Base-by-base conservation (phyloP, 2,113 vertebrate species). In the Oreotrochilus melanogaster region DNA sequence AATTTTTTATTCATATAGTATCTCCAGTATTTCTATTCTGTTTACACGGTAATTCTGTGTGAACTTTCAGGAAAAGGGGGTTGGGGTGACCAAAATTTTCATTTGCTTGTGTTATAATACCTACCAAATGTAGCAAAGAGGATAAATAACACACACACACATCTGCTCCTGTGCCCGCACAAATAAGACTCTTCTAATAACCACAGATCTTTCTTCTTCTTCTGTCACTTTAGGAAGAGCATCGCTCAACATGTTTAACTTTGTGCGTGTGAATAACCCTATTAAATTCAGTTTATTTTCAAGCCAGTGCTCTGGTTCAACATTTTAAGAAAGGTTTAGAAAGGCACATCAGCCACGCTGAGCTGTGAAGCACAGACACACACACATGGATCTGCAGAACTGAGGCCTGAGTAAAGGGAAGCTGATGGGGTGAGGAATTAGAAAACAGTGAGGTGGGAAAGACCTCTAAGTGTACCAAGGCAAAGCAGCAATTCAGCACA, bases 311-410 rank as follows among this genome's bases (percentile, higher is more conserved):
- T 70, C 14, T 75, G 14, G 28, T 74, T 84, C 33, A 37, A 21
- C 14, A 14, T 78, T 67, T 84, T 48, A 14, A 28, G 31, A 53
- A 85, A 65, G 51, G 42, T 51, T 74, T 65, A 4, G 30, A 91
- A 71, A 58, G 39, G 14, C 16, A 1, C 2, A 2, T 56, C 48
- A 56, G 27, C 66, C 56, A 57, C 19, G 4, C 27, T 11, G 69
- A 51, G 8, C 35, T 73, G 23, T 56, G 37, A n/a, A 79, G 14
- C 51, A 37, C 22, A 39, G 19, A 25, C 9, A 25, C 1, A 1
- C 1, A 1, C 1, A 1, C 15, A 64, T 8, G 25, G 1, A 1
- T 17, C 57, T 53, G 35, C n/a, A 78, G 73, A 85, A 67, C 0
- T 24, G 27, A 64, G 24, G 24, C 25, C 62, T 39, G 43, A 48